phyloP scores from a whole-genome alignment of 2,113 vertebrate genomes.

The Trogon melanurus region DNA sequence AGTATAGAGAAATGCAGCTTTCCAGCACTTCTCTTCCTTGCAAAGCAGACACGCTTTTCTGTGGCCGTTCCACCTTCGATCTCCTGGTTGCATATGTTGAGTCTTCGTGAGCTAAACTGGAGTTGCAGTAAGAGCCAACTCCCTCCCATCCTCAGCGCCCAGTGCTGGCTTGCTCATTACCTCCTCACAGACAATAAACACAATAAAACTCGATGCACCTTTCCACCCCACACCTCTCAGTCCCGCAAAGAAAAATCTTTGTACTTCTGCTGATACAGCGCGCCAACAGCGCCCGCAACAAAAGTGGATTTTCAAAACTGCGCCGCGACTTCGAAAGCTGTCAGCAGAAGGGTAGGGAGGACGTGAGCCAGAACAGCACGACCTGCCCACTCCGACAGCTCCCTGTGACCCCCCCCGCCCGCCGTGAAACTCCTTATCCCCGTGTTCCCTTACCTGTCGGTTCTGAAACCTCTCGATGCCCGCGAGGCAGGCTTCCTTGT shows the following conservation, averaged over 20 bases:
- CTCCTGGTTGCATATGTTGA: neutral
- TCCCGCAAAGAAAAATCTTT: neutral
- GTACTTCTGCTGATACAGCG: neutral
- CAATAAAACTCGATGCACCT: neutral
- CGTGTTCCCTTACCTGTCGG: conserved; percentile 78
- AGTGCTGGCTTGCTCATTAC: neutral
- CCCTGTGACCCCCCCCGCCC: neutral
- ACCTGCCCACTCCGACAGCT: neutral
- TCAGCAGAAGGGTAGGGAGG: neutral
- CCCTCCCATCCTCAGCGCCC: neutral
- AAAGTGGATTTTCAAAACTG: neutral
- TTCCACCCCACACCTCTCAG: neutral
- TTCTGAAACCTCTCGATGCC: conserved; percentile 81
- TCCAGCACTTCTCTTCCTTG: neutral
- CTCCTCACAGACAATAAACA: neutral
- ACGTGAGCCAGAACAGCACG: neutral
- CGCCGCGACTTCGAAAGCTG: neutral
- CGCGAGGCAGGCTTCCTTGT: conserved; percentile 80
- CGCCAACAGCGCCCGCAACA: neutral
- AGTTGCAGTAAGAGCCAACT: neutral
- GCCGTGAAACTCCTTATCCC: neutral
- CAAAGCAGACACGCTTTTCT: neutral
- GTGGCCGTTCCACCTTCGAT: neutral
- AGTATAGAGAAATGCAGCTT: neutral
- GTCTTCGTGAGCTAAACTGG: neutral